Base-by-base conservation (phyloP, 2,113 vertebrate species). In the Polypterus senegalus region DNA sequence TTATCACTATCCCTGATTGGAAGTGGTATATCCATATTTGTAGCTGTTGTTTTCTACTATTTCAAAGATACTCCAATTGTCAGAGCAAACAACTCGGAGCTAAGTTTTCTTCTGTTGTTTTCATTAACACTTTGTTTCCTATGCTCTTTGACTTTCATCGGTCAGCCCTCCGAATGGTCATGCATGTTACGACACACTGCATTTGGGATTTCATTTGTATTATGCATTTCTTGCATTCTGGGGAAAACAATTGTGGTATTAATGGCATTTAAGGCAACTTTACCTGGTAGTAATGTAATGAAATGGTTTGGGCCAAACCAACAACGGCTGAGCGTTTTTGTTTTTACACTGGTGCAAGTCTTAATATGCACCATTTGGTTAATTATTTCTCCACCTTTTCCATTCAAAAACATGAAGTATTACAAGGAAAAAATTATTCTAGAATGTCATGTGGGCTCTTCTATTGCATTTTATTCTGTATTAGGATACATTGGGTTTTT, bases 261-360 rank as follows among this genome's bases (percentile, higher is more conserved):
- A 53, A 61, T 61, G 49, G 60, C 60, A 43, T 61, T 61, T 52
- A 53, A 46, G 27, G 60, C 60, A 44, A 61, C 48, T 46, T 5
- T 53, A 43, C 60, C 60, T 45, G 60, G 49, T 44, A 61, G 46
- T 44, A 61, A 48, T 61, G 60, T 61, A 45, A 48, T n/a, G 47
- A 52, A 61, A 52, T 52, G 49, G 7, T 61, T 46, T 61, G 60
- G 60, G 60, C 43, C 60, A 27, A 5, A 52, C 5, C 60, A 61
- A 60, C 81, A 83, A 51, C 49, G 60, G 49, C 49, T 52, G 10
- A 61, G 60, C 46, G 60, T 61, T 46, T 52, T 53, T 52, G 46
- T 45, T 53, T 52, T 27, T 9, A 61, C 60, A 43, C 46, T 61
- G 43, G 53, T 61, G 46, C 60, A 61, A 52, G 60, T 61, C 3